Evolutionary conservation across 2,797 vertebrate genomes (phyloP).

Genomic region (Phyllotis vaccarum): DNA sequence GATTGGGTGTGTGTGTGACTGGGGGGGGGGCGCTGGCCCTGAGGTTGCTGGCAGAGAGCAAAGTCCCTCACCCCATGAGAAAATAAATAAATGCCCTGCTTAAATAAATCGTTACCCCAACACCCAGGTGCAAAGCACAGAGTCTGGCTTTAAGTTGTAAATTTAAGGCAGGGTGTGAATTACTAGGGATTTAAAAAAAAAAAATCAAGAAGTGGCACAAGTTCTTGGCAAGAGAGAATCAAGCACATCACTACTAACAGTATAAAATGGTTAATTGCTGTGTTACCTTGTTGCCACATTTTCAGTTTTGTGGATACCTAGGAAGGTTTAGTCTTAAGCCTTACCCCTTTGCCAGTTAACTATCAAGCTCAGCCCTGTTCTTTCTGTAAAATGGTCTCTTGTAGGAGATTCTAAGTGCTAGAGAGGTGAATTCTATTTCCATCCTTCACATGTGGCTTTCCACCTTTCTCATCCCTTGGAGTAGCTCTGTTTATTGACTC

Average conservation of each 20-base stretch:
- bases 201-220: neutral
- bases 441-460: neutral
- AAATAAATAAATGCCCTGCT: constrained; percentile 47
- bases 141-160: neutral
- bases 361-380: neutral
- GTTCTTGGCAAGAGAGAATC: neutral
- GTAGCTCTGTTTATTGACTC: neutral
- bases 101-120: constrained; percentile 21
- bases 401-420: neutral
- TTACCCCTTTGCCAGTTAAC: neutral
- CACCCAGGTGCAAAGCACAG: constrained; percentile 7
- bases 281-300: neutral
- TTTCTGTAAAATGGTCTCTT: neutral
- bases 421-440: neutral
- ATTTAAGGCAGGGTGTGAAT: constrained; percentile 32
- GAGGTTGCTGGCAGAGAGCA: neutral
- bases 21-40: fast-evolving
- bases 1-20: too few species aligned
- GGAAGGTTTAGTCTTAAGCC: neutral
- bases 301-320: constrained; percentile 26
- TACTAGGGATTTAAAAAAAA: constrained; percentile 1
- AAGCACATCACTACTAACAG: neutral
- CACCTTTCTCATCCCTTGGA: neutral
- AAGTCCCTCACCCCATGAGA: neutral
- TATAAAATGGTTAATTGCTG: neutral